Evolutionary conservation across 2,888 invertebrate genomes (phyloP).

Genomic region (Ormyrus thymus): DNA sequence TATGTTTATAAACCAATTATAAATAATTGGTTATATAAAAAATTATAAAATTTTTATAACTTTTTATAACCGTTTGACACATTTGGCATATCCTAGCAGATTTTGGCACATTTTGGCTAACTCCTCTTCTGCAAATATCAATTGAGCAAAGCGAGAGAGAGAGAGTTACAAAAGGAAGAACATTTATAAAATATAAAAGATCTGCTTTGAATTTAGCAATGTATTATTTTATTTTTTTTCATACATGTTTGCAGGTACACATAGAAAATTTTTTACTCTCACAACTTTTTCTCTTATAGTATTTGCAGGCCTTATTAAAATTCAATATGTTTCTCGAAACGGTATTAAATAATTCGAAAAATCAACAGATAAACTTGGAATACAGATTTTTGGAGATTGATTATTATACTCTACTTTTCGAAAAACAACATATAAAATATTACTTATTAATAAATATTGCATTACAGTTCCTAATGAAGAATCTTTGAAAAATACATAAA

Average conservation of each 20-base stretch:
- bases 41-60: too few relatives aligned
- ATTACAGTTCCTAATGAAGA: not conserved
- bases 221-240: not conserved
- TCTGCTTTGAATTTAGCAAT: too few relatives aligned
- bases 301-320: not conserved
- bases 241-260: not conserved
- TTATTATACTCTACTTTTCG: not conserved
- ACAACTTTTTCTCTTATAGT: not conserved
- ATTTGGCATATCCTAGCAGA: too few relatives aligned
- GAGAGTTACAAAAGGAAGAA: too few relatives aligned
- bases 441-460: not conserved
- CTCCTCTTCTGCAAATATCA: too few relatives aligned
- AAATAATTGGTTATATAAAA: too few relatives aligned
- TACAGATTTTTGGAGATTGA: not conserved
- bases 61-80: too few relatives aligned
- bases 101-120: too few relatives aligned
- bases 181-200: too few relatives aligned
- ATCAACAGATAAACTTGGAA: not conserved
- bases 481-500: not conserved
- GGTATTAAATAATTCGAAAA: slow-evolving; percentile 2
- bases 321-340: slow-evolving; percentile 1
- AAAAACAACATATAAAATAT: not conserved
- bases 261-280: not conserved
- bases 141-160: too few relatives aligned
- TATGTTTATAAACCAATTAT: too few relatives aligned